Percentiles rank a stretch among this genome's conserved stretches.
These are phyloP conservation scores for Agrilus planipennis DNA, from an alignment of 1,140 invertebrate species.

Conservation along the genomic window DNA sequence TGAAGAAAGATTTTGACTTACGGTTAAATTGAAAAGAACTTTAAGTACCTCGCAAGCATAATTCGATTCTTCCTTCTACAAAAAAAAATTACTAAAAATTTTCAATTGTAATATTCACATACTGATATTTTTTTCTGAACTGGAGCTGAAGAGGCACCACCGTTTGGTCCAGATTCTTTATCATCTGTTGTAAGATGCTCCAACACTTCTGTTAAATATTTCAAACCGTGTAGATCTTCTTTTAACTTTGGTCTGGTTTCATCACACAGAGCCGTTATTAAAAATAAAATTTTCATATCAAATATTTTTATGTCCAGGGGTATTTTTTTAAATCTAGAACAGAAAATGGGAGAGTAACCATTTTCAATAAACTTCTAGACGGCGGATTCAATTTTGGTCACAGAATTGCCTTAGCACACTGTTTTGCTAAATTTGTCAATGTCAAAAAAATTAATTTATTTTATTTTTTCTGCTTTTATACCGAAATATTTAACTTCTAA, in stretches of 20 bases:
- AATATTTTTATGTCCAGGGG: constrained; percentile 69
- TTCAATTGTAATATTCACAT: constrained; percentile 10
- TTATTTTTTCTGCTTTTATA: not conserved
- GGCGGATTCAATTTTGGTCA: no score
- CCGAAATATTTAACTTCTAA: not conserved
- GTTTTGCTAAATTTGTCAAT: no score
- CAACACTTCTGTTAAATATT: constrained; percentile 66
- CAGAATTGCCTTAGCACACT: no score
- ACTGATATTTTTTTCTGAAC: constrained; percentile 25
- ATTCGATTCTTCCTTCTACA: constrained; percentile 52
- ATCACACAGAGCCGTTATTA: constrained; percentile 69
- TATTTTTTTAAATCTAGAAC: constrained; percentile 14
- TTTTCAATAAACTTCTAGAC: no score
- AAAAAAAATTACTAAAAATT: constrained; percentile 17
- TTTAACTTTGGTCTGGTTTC: constrained; percentile 58
- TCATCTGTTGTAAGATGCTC: constrained; percentile 54
- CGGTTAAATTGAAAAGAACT: constrained; percentile 78
- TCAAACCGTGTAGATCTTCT: constrained; percentile 67
- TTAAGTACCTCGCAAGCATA: constrained; percentile 77
- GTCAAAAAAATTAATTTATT: no score
- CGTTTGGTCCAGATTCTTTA: constrained; percentile 45
- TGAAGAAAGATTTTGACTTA: constrained; percentile 38
- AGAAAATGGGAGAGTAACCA: constrained; percentile 5
- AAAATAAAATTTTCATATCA: constrained; percentile 79
- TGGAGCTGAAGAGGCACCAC: constrained; percentile 57